These are phyloP conservation scores for Arctia plantaginis DNA, from an alignment of 2,888 invertebrate species.

Conservation along the genomic window DNA sequence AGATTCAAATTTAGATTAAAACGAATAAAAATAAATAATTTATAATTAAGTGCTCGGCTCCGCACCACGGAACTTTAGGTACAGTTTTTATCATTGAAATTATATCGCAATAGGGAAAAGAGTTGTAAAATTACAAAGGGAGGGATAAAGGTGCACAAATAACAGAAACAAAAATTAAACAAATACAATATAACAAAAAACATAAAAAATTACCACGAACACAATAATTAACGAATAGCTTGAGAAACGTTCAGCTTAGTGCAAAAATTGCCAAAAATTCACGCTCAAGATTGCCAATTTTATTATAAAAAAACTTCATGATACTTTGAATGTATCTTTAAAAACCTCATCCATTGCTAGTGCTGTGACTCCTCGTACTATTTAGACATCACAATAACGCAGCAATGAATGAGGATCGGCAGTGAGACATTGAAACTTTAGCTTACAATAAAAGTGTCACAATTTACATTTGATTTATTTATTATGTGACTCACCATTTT, in stretches of 20 bases:
- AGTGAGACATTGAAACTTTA: slow-evolving; percentile 59
- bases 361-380: slow-evolving; percentile 23
- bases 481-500: slow-evolving; percentile 96
- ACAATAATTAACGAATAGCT: slow-evolving; percentile 74
- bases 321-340: slow-evolving; percentile 28
- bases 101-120: slow-evolving; percentile 34
- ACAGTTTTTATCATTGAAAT: slow-evolving; percentile 37
- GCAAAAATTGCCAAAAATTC: slow-evolving; percentile 76
- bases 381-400: slow-evolving; percentile 20
- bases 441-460: slow-evolving; percentile 76
- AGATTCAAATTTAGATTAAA: slow-evolving; percentile 24
- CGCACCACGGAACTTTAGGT: slow-evolving; percentile 60
- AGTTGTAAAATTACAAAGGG: slow-evolving; percentile 49
- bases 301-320: slow-evolving; percentile 76
- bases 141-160: slow-evolving; percentile 54
- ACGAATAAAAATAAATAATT: slow-evolving; percentile 22
- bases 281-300: slow-evolving; percentile 65
- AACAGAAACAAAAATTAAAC: slow-evolving; percentile 49
- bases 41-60: slow-evolving; percentile 59
- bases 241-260: slow-evolving; percentile 76
- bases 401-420: slow-evolving; percentile 32
- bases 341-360: slow-evolving; percentile 35
- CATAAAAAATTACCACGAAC: slow-evolving; percentile 65
- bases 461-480: slow-evolving; percentile 52
- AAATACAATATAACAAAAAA: slow-evolving; percentile 49